phyloP scores from a whole-genome alignment of 1,140 invertebrate species.

The Scaptomyza hsui region DNA sequence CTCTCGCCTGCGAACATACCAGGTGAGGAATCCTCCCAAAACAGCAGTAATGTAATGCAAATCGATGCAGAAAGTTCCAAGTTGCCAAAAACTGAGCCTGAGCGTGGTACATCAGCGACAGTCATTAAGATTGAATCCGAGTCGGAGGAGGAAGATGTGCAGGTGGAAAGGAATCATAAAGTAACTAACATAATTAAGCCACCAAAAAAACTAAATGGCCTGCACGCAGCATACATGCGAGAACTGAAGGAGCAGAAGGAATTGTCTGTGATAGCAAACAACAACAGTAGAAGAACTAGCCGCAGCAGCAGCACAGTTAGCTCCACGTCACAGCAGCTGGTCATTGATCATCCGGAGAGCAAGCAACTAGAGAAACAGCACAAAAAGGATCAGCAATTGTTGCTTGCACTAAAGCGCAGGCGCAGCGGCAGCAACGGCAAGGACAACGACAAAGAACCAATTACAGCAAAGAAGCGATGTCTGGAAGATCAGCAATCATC shows the following conservation, averaged over 20 bases:
- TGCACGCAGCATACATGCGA: constrained; percentile 24
- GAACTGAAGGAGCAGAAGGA: neutral
- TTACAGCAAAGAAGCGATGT: neutral
- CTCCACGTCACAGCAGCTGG: constrained; percentile 68
- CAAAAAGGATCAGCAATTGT: constrained; percentile 43
- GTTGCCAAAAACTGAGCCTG: constrained; percentile 20
- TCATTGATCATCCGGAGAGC: constrained; percentile 71
- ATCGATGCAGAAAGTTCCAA: constrained; percentile 4
- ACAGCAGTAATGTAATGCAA: constrained; percentile 12
- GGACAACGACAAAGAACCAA: neutral
- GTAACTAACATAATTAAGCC: neutral
- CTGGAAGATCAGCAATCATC: constrained; percentile 11
- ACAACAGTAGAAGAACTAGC: constrained; percentile 21
- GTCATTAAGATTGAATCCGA: constrained; percentile 56
- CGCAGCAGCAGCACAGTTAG: constrained; percentile 55
- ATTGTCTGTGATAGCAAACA: constrained; percentile 65
- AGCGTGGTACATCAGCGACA: neutral
- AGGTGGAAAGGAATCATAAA: neutral
- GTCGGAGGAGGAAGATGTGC: constrained; percentile 35
- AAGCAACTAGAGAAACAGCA: constrained; percentile 43
- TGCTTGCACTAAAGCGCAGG: constrained; percentile 45
- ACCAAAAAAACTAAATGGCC: constrained; percentile 57
- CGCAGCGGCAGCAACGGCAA: constrained; percentile 31
- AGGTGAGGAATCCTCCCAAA: constrained; percentile 18
- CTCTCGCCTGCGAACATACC: constrained; percentile 35